Percentiles rank a stretch among this genome's conserved stretches.
These are phyloP conservation scores for Corythoichthys intestinalis DNA, from an alignment of 2,113 vertebrate genomes.

Conservation along the genomic window DNA sequence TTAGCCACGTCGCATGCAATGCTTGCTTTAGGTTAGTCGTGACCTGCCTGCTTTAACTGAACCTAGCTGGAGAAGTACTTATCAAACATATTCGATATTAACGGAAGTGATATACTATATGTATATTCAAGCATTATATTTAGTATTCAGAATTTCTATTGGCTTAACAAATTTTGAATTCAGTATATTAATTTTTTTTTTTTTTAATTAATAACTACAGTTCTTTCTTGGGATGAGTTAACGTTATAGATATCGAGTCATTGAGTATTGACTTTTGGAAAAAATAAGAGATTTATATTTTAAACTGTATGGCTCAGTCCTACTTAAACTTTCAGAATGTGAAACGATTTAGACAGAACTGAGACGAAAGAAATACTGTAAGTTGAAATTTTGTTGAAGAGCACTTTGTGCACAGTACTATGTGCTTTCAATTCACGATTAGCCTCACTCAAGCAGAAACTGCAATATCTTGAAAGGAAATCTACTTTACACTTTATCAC, in stretches of 20 bases:
- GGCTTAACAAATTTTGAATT: neutral
- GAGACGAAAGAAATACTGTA: no score
- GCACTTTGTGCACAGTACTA: neutral
- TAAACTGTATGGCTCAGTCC: no score
- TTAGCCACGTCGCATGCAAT: no score
- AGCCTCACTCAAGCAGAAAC: neutral
- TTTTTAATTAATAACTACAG: neutral
- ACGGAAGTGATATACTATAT: neutral
- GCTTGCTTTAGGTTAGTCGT: neutral
- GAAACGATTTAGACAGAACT: no score
- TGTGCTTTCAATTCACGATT: neutral
- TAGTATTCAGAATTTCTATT: neutral
- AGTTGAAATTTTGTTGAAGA: no score
- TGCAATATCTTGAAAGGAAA: neutral
- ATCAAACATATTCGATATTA: neutral
- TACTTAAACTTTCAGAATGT: no score
- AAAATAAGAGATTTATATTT: no score
- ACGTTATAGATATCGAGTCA: no score
- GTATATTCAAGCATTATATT: no score
- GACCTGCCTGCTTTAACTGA: neutral
- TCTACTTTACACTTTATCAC: neutral
- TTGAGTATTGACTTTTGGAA: no score
- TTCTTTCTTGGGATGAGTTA: neutral
- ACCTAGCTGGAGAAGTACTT: neutral
- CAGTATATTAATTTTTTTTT: neutral